Percentiles rank a stretch among this genome's conserved stretches.
phyloP scores from a whole-genome alignment of 2,113 vertebrate genomes.

The Sardina pilchardus region DNA sequence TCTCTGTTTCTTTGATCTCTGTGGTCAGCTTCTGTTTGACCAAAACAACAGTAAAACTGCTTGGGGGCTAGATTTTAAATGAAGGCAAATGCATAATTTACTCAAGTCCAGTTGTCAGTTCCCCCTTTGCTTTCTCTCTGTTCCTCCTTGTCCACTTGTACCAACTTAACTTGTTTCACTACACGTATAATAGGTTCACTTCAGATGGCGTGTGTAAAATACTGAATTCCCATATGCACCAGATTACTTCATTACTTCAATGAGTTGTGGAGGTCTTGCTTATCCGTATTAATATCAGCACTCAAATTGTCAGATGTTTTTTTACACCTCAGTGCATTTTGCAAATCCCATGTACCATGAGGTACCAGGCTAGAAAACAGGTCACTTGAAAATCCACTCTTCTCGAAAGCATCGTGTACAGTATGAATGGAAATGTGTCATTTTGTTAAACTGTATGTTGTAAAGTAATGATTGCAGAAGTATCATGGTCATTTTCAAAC shows the following conservation, averaged over 20 bases:
- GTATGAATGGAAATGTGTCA: not conserved
- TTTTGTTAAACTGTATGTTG: not conserved
- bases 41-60: not conserved
- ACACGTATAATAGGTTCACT: not conserved
- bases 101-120: not conserved
- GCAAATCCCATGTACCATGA: slow-evolving; percentile 28
- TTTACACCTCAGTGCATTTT: slow-evolving; percentile 31
- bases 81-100: not conserved
- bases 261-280: slow-evolving; percentile 8
- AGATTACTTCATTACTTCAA: slow-evolving; percentile 11
- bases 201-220: not conserved
- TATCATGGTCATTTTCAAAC: not conserved
- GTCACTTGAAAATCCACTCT: not conserved
- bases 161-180: not conserved
- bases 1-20: not conserved
- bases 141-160: not conserved
- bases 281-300: slow-evolving; percentile 34
- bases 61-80: not conserved
- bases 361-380: not conserved
- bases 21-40: not conserved
- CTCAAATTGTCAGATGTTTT: slow-evolving; percentile 26
- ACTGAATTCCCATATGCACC: slow-evolving; percentile 21
- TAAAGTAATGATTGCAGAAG: not conserved
- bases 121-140: not conserved
- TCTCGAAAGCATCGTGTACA: not conserved